Base-by-base conservation (phyloP, 2,797 vertebrate genomes). In the Tapera naevia region DNA sequence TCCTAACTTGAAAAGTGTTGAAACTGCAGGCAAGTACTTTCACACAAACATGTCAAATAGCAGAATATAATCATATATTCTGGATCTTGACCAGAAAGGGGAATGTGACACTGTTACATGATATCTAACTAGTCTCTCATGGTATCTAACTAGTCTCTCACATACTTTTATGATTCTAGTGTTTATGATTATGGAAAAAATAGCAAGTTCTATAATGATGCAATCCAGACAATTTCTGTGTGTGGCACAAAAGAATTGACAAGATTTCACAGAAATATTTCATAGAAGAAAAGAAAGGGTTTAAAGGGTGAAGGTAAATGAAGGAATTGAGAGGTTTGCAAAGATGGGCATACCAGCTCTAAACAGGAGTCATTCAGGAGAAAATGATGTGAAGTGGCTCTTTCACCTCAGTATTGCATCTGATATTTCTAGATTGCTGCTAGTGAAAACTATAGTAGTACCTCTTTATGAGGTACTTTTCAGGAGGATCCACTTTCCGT, bases 21-120 rank as follows among this genome's bases (percentile, higher is more conserved):
- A 94, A 95, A 90, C 24, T 74, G 33, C 57, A 91, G 74, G 53
- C 45, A 64, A 90, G 64, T 88, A 39, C 73, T 93, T 90, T 92
- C 71, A 78, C 62, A 86, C 14, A 74, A 95, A 76, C 80, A 86
- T 94, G 80, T 80, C 67, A 94, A 94, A 90, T 41, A 82, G 45
- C 53, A 85, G 57, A 90, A 90, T 82, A 72, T 41, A 87, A 51
- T 48, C 24, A 23, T 57, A 48, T 86, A 70, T 73, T 88, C 57
- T 81, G 73, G 39, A 93, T 74, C 71, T 79, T 74, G 30, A 61
- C 48, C 56, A 74, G 53, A 74, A 90, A 61, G 41, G 21, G 22
- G 18, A 51, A 86, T 69, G 19, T 79, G 79, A 45, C 80, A 65
- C 57, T 48, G 14, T 62, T 46, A 67, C 35, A 46, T 0, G 5